These are phyloP conservation scores for Heliconius himera DNA, from an alignment of 1,140 invertebrate genomes.

Conservation along the genomic window DNA sequence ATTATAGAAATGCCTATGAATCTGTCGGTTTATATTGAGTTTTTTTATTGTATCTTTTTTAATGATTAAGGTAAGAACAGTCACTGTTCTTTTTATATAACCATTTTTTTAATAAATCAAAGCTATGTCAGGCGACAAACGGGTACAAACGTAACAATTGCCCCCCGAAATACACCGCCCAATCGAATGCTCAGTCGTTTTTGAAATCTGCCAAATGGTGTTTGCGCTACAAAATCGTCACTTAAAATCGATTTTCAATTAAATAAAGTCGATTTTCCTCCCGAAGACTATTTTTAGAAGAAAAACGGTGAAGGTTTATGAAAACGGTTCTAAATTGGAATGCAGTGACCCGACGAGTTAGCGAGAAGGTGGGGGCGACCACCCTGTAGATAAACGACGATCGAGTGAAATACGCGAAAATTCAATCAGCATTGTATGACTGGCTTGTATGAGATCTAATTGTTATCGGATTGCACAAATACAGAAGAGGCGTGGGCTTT, in stretches of 20 bases:
- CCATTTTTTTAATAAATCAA: no score
- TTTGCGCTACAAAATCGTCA: conserved; percentile 25
- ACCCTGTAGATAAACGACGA: conserved; percentile 27
- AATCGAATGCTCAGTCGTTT: conserved; percentile 28
- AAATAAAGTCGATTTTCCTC: conserved; percentile 26
- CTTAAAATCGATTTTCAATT: background rate
- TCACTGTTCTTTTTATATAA: no score
- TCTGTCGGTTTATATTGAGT: background rate
- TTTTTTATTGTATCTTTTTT: background rate
- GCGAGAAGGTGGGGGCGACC: conserved; percentile 5
- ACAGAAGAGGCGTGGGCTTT: background rate
- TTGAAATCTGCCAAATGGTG: background rate
- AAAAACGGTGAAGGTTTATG: conserved; percentile 40
- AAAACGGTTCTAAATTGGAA: conserved; percentile 54
- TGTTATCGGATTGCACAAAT: conserved; percentile 13
- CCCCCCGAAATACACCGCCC: background rate
- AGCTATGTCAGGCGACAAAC: background rate
- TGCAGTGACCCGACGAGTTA: conserved; percentile 47
- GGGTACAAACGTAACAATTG: background rate
- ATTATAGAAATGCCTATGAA: no score
- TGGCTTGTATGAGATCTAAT: conserved; percentile 18
- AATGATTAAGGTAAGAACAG: no score
- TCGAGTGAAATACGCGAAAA: conserved; percentile 30
- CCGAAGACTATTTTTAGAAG: conserved; percentile 18
- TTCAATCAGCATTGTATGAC: conserved; percentile 21